A percentile compares a stretch with the other conserved stretches of the same genome.
Evolutionary conservation across 2,113 vertebrate genomes (phyloP).

Genomic region (Lates calcarifer): DNA sequence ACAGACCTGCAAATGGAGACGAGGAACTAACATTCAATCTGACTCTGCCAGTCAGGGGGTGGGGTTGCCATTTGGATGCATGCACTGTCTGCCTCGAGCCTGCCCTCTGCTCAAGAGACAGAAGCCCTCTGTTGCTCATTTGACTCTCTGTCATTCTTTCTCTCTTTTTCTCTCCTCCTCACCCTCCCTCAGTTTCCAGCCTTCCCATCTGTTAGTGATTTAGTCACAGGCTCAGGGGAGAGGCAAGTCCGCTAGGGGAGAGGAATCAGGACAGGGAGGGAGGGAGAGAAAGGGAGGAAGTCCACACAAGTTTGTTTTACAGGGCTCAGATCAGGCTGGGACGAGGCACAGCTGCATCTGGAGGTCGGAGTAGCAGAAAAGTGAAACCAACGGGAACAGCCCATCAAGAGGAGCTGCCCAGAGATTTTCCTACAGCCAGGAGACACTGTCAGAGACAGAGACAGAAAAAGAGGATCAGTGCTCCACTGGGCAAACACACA

Average conservation of each 20-base stretch:
- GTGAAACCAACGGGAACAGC: constrained; percentile 54
- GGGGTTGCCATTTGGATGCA: constrained; percentile 46
- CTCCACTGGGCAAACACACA: constrained; percentile 50
- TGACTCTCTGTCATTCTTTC: constrained; percentile 14
- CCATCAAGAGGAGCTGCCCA: constrained; percentile 54
- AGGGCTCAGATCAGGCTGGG: constrained; percentile 61
- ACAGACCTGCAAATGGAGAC: constrained; percentile 68
- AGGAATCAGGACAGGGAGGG: constrained; percentile 60
- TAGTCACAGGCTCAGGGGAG: constrained; percentile 75
- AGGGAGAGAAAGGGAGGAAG: constrained; percentile 72
- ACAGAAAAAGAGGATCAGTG: constrained; percentile 35
- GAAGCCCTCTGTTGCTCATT: constrained; percentile 54
- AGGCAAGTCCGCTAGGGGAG: constrained; percentile 66
- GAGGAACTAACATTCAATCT: constrained; percentile 47
- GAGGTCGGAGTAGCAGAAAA: constrained; percentile 63
- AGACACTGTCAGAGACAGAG: constrained; percentile 54
- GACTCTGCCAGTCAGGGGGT: constrained; percentile 43
- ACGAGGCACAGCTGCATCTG: constrained; percentile 69
- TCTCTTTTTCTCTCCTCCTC: constrained; percentile 42
- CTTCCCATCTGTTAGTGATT: constrained; percentile 84
- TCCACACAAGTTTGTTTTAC: constrained; percentile 79
- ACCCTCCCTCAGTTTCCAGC: constrained; percentile 54
- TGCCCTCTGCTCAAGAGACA: constrained; percentile 51
- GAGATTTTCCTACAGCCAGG: constrained; percentile 51
- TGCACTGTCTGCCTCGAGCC: constrained; percentile 26